Evolutionary conservation across 53 echinoderm and acorn worm genomes (phyloP).

Genomic region (Holothuria scabra): DNA sequence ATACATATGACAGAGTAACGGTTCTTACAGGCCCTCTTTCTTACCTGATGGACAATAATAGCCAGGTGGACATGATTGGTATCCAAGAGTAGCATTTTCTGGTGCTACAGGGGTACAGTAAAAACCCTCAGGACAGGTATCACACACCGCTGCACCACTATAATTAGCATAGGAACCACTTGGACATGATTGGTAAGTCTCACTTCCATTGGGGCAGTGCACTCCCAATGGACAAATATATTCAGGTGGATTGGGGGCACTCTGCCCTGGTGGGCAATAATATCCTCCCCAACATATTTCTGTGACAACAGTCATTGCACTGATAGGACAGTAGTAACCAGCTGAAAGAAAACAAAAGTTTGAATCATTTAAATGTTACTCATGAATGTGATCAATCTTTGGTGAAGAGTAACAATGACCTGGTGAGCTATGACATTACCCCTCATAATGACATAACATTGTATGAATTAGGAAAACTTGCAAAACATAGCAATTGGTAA

Average conservation of each 20-base stretch:
- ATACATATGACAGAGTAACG: too few relatives aligned
- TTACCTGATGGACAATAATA: conserved; percentile 91
- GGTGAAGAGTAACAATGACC: not conserved
- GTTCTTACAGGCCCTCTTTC: not conserved
- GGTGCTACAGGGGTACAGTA: conserved; percentile 86
- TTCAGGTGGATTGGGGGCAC: conserved; percentile 78
- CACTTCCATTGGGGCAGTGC: conserved; percentile 95
- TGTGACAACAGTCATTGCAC: conserved; percentile 75
- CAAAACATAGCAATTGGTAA: too few relatives aligned
- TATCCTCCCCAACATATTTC: conserved; percentile 94
- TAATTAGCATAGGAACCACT: conserved; percentile 88
- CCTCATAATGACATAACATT: not conserved
- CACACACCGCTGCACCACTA: conserved; percentile 83
- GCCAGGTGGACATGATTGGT: conserved; percentile 80
- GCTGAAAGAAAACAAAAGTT: conserved; percentile 48
- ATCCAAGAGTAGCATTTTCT: conserved; percentile 78
- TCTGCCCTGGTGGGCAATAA: conserved; percentile 84
- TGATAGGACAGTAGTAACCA: conserved; percentile 87
- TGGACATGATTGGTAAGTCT: conserved; percentile 79
- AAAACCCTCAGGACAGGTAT: conserved; percentile 81
- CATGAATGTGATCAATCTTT: not conserved
- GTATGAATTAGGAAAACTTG: too few relatives aligned
- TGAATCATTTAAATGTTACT: not conserved
- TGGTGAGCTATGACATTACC: not conserved
- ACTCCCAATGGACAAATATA: conserved; percentile 88